Base-by-base conservation (phyloP, 2,797 vertebrate species). In the Crenichthys baileyi region DNA sequence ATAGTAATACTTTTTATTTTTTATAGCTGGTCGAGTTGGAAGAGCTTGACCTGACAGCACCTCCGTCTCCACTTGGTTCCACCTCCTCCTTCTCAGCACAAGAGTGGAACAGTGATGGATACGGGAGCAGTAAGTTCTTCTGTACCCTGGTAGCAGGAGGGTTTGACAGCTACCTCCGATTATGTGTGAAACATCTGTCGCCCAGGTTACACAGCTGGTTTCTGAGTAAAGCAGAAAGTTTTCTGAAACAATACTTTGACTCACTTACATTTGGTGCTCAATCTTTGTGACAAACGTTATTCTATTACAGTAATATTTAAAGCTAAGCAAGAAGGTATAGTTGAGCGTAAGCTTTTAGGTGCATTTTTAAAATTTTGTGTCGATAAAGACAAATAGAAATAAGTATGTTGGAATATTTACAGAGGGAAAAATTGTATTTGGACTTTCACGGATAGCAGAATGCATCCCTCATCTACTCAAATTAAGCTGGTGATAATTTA, bases 81-180 rank as follows among this genome's bases (percentile, higher is more conserved):
- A 90, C 91, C 74, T 96, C 96, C 12, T 94, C 95, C 41, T 77
- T 92, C 65, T 96, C 96, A 0, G 94, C 81, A 36, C 81, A 90
- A 26, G 96, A 96, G 82, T 95, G 91, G 79, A 95, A 93, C 87
- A 96, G 91, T 0, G 86, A 96, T 76, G 96, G 94, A 75, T 96
- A 94, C 78, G 95, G 93, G 85, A 96, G 95, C 95, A 96, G 98
- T 99, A 88, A 97, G 97, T 97, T 24, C 77, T 67, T 31, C 15
- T 24, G 76, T 26, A 77, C 0, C 13, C 18, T 55, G 16, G 8
- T 11, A 15, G 18, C 26, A 68, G 4, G 16, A 53, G 51, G 16
- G 12, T 41, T 36, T 11, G 11, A n/a, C 56, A 15, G 12, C 6
- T 3, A 26, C 22, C 22, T 55, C 53, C 8, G 53, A 22, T 55